Evolutionary conservation across 2,797 vertebrate genomes (phyloP), one percentile per base, ranked within the genome.

Genomic region (Dicrostonyx torquatus): DNA sequence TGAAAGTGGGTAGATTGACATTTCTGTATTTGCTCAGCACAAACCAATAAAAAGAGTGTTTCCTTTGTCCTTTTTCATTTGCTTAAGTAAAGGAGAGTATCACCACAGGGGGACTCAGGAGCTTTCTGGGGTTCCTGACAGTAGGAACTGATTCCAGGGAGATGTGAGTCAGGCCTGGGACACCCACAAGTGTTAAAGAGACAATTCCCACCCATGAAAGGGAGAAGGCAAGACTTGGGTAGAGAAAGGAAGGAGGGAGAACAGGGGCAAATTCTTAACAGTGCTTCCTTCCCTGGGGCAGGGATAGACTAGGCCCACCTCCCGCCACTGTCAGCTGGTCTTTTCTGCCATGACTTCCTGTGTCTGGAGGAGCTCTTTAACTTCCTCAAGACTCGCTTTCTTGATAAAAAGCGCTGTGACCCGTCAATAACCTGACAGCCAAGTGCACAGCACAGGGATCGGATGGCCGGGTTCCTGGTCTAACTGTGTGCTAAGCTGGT

Each of bases 1-100:
- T 79, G 92, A 96, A 94, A 93, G 87, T 17, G 26, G 89, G 50
- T 73, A 20, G 77, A 92, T 91, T 90, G 87, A 68, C 77, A 48
- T 43, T 50, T 31, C 66, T 6, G 1, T 96, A 55, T 96, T 96
- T 96, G 83, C 96, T 96, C 75, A 82, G 88, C 34, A 64, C 50
- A 90, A 84, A 55, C 77, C 96, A 95, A 89, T 97, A 60, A 76
- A 96, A 84, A 43, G 86, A 60, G 62, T n/a, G 13, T 83, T 94
- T 75, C 70, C 73, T 92, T 91, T 92, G 62, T 94, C 93, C 45
- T 70, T 91, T 85, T 43, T 75, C 83, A 20, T 88, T 66, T 75
- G 73, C 68, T 76, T 90, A 73, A 80, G 50, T 24, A 82, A 95
- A 95, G 50, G n/a, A 55, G 29, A 43, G n/a, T 17, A 29, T 60